Evolutionary conservation across 1,140 invertebrate species (phyloP), one percentile per base, ranked within the genome.

Genomic region (Kradibia gibbosae): DNA sequence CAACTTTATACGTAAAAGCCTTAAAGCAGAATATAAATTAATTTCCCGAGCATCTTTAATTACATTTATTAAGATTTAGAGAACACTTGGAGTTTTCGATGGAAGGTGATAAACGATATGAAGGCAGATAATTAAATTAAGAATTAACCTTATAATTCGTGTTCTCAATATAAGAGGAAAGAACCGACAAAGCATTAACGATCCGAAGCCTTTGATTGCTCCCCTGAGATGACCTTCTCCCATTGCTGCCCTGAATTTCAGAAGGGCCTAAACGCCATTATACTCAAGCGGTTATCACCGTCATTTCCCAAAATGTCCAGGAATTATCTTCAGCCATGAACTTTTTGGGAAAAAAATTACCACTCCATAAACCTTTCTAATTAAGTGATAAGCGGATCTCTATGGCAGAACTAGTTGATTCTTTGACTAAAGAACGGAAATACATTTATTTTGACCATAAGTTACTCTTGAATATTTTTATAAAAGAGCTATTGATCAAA

Each of bases 171-270:
- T 62, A 31, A 39, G 13, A 39, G 34, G 62, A n/a, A 67, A 39
- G 62, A 62, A 15, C 36, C 34, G 62, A 67, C 20, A 67, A 67
- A 67, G 20, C 34, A 67, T 67, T 67, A 67, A 67, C 34, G 62
- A 67, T 20, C 62, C 36, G 62, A 67, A 67, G 62, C 34, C 62
- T 67, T 67, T 67, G 62, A 67, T 67, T 67, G 62, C 62, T 67
- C 62, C 39, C 62, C 8, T 4, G 62, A 67, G 62, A 39, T 36
- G 22, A 20, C 0, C 34, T 39, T 39, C 34, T 67, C 62, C 62
- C n/a, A 39, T 67, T n/a, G 62, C 20, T 67, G 62, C 0, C 62
- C 62, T 67, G 62, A 22, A 67, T 67, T 4, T 39, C 34, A 5
- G 17, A 5, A 39, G 39, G 17, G 62, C 20, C 62, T 67, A 67